These are phyloP conservation scores for Geodia barretti DNA, from an alignment of 37 sponge, comb jelly and placozoan genomes.

Conservation along the genomic window DNA sequence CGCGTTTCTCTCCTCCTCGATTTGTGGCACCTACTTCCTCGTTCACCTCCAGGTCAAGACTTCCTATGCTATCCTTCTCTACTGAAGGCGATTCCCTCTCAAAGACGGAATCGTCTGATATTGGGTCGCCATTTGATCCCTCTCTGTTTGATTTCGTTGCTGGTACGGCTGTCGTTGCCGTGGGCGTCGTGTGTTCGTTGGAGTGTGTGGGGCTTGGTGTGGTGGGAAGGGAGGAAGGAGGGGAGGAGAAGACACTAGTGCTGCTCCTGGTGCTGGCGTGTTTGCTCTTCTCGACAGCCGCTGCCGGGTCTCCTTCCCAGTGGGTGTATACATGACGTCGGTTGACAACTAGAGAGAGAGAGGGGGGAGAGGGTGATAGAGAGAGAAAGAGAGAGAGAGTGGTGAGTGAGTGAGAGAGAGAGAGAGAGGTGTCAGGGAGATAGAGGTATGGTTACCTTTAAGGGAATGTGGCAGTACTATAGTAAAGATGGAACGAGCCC, in stretches of 20 bases:
- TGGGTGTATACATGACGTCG: conserved; percentile 33
- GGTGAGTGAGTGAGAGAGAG: too few relatives aligned
- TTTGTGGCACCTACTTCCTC: neutral
- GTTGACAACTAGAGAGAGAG: conserved; percentile 22
- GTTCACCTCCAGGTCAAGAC: neutral
- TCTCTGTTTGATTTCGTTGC: neutral
- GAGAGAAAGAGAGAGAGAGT: too few relatives aligned
- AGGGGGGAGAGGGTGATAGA: too few relatives aligned
- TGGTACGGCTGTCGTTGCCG: neutral
- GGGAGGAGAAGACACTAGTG: neutral
- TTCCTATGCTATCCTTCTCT: neutral
- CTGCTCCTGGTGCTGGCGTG: neutral
- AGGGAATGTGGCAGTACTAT: too few relatives aligned
- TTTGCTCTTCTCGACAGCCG: conserved; percentile 33
- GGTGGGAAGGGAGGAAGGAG: neutral
- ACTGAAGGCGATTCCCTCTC: neutral
- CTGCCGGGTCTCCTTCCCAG: conserved; percentile 55
- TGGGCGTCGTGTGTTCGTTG: neutral
- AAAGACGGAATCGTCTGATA: neutral
- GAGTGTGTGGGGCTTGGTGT: neutral
- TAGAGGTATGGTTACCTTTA: too few relatives aligned
- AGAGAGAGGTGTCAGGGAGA: too few relatives aligned
- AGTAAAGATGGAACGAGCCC: too few relatives aligned
- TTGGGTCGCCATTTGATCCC: neutral
- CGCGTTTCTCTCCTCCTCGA: neutral